These are phyloP conservation scores for Alethe castanea DNA, from an alignment of 2,113 vertebrate species.

Conservation along the genomic window DNA sequence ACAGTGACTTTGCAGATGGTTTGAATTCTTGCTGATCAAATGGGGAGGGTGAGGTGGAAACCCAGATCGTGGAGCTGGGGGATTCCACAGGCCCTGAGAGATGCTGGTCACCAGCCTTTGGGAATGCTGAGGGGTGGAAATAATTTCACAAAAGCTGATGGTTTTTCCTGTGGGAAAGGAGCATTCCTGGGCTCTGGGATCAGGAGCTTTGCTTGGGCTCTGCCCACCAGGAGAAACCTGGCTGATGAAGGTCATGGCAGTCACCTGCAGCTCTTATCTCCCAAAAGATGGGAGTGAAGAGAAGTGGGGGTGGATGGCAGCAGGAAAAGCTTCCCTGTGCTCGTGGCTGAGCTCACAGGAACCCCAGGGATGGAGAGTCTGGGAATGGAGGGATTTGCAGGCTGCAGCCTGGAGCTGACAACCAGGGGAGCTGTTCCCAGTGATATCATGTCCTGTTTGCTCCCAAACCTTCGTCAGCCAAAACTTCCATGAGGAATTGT, in stretches of 20 bases:
- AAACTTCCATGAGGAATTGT: not conserved
- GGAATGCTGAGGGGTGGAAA: not conserved
- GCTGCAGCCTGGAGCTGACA: not conserved
- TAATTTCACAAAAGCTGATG: not conserved
- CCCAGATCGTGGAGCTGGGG: not conserved
- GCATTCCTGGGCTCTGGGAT: not conserved
- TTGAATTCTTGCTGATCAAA: not conserved
- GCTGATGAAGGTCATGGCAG: not conserved
- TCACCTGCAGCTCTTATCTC: not conserved
- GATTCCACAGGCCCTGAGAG: not conserved
- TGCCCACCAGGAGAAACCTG: not conserved
- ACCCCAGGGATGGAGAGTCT: not conserved
- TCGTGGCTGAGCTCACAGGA: not conserved
- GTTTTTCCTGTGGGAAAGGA: not conserved
- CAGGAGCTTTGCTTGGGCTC: not conserved
- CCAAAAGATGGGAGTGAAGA: not conserved
- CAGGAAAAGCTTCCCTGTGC: not conserved
- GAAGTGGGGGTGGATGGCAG: not conserved
- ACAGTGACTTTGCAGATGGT: not conserved
- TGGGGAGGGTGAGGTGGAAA: not conserved
- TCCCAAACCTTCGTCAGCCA: slow-evolving; percentile 2
- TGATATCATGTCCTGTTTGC: not conserved
- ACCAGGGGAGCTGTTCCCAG: not conserved
- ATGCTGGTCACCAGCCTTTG: not conserved
- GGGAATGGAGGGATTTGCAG: not conserved